A percentile compares a stretch with the other conserved stretches of the same genome.
phyloP scores from a whole-genome alignment of 2,797 vertebrate genomes.

The Loriculus beryllinus region DNA sequence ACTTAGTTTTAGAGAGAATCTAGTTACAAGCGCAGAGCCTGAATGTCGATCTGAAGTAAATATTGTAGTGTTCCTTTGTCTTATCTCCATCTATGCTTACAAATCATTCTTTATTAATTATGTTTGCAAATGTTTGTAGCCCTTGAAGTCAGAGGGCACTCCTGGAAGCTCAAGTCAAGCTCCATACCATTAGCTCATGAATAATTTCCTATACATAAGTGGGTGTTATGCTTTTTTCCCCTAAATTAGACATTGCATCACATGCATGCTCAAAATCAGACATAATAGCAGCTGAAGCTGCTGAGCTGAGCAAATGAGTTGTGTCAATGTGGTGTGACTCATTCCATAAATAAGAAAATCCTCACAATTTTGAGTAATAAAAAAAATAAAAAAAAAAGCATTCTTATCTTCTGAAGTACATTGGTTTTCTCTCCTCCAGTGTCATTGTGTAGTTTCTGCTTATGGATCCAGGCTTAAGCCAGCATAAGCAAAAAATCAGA shows the following conservation, averaged over 20 bases:
- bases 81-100: neutral
- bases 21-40: neutral
- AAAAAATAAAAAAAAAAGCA: neutral
- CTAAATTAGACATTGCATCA: neutral
- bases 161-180: neutral
- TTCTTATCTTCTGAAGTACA: neutral
- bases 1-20: neutral
- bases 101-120: neutral
- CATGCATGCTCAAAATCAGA: neutral
- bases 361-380: neutral
- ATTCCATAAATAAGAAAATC: neutral
- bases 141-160: neutral
- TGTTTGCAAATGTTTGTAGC: neutral
- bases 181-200: neutral
- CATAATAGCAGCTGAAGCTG: neutral
- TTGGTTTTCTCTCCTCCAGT: neutral
- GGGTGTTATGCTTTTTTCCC: neutral
- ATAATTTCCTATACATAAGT: neutral
- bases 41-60: neutral
- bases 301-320: neutral
- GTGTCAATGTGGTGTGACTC: neutral
- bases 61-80: neutral
- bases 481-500: neutral
- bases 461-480: neutral
- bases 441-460: neutral